A percentile compares a stretch with the other conserved stretches of the same genome.
phyloP scores from a whole-genome alignment of 2,113 vertebrate species.

The Platycercus adscitus region DNA sequence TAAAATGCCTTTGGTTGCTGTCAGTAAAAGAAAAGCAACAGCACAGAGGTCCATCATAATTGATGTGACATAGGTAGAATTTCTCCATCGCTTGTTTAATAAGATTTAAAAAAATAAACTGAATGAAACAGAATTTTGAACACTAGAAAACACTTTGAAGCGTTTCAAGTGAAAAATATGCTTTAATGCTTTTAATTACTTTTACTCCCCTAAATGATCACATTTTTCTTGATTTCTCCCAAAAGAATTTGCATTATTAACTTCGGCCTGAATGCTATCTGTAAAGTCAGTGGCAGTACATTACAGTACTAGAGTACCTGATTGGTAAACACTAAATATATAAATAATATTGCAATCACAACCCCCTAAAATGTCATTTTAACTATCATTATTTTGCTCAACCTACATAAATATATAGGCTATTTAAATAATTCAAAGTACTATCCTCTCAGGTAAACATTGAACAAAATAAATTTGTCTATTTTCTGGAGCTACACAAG shows the following conservation, averaged over 20 bases:
- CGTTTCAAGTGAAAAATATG: background rate
- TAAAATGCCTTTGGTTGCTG: background rate
- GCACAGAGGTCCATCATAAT: background rate
- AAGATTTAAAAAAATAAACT: background rate
- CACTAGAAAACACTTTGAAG: background rate
- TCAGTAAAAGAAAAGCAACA: background rate
- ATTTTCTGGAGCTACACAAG: background rate
- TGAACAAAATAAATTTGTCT: background rate
- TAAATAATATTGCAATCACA: background rate
- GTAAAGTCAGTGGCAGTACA: background rate
- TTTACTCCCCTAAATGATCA: background rate
- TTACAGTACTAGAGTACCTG: background rate
- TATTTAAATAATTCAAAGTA: background rate
- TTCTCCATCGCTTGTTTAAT: background rate
- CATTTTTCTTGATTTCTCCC: background rate
- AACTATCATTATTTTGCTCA: background rate
- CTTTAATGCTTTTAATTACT: background rate
- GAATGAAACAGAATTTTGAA: background rate
- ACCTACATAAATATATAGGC: background rate
- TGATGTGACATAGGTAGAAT: background rate
- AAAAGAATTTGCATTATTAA: background rate
- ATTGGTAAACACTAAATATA: background rate
- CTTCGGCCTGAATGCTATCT: background rate
- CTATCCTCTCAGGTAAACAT: background rate
- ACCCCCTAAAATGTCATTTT: background rate